Conservation (phyloP, 1,140 invertebrate species). For the Dermatophagoides farinae region DNA sequence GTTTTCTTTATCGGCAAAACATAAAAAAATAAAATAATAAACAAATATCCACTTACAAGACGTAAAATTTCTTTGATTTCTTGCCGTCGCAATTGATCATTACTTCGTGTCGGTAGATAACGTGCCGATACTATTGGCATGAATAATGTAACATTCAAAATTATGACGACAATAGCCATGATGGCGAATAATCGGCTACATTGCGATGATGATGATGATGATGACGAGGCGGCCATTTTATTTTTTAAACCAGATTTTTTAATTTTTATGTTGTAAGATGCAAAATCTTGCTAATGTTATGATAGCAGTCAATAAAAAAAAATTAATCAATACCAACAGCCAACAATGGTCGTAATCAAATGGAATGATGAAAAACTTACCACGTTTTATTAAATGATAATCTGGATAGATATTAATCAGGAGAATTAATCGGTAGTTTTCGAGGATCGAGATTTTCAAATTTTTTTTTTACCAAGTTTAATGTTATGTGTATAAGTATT, state of each 20-base stretch:
- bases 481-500: background rate
- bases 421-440: background rate
- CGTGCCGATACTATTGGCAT: background rate
- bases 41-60: background rate
- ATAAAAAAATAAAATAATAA: too few relatives aligned
- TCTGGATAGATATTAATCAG: too few relatives aligned
- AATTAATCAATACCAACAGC: too few relatives aligned
- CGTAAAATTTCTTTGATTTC: slow-evolving; percentile 8
- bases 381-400: too few relatives aligned
- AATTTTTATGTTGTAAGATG: too few relatives aligned
- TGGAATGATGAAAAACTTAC: too few relatives aligned
- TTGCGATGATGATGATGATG: background rate
- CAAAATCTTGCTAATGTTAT: too few relatives aligned
- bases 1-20: background rate
- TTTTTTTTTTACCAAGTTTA: background rate
- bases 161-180: background rate
- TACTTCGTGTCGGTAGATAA: slow-evolving; percentile 7
- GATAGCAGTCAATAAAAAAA: too few relatives aligned
- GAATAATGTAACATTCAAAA: background rate
- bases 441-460: background rate
- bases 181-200: background rate
- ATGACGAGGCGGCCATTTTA: too few relatives aligned
- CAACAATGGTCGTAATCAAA: too few relatives aligned
- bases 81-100: slow-evolving; percentile 2
- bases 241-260: too few relatives aligned